phyloP scores from a whole-genome alignment of 1,140 invertebrate genomes.

The Stegodyphus dumicola region DNA sequence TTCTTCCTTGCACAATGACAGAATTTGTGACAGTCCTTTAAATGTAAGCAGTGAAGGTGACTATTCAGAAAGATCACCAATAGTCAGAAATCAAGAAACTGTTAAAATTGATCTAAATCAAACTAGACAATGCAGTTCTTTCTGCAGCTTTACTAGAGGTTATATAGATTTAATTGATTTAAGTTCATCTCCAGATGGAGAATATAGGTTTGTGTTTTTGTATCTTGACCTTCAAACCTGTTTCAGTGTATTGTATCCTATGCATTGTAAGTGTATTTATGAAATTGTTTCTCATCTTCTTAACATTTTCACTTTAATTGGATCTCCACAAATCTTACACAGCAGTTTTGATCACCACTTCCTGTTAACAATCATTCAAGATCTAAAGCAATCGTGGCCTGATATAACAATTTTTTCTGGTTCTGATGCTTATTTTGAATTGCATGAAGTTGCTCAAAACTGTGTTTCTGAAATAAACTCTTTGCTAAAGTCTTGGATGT shows the following conservation, averaged over 20 bases:
- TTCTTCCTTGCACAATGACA: not conserved
- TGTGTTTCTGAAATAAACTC: constrained; percentile 33
- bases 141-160: constrained; percentile 27
- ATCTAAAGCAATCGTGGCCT: constrained; percentile 27
- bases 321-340: constrained; percentile 53
- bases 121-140: not conserved
- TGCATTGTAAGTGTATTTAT: constrained; percentile 30
- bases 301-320: constrained; percentile 26
- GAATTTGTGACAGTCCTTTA: constrained; percentile 11
- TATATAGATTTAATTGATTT: constrained; percentile 45
- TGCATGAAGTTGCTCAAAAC: constrained; percentile 47
- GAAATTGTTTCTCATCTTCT: constrained; percentile 46
- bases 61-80: not conserved
- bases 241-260: constrained; percentile 36
- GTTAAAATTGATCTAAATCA: not conserved
- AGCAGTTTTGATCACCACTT: constrained; percentile 28
- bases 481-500: constrained; percentile 37
- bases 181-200: constrained; percentile 35
- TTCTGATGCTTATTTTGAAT: constrained; percentile 16
- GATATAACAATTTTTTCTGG: constrained; percentile 27
- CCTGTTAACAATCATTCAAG: constrained; percentile 9
- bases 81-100: not conserved
- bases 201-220: constrained; percentile 42
- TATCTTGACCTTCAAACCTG: constrained; percentile 49
- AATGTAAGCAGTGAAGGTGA: constrained; percentile 9